Percentiles rank a stretch among this genome's conserved stretches.
These are phyloP conservation scores for Muschampia plurimacula DNA, from an alignment of 2,888 invertebrate genomes.

Conservation along the genomic window DNA sequence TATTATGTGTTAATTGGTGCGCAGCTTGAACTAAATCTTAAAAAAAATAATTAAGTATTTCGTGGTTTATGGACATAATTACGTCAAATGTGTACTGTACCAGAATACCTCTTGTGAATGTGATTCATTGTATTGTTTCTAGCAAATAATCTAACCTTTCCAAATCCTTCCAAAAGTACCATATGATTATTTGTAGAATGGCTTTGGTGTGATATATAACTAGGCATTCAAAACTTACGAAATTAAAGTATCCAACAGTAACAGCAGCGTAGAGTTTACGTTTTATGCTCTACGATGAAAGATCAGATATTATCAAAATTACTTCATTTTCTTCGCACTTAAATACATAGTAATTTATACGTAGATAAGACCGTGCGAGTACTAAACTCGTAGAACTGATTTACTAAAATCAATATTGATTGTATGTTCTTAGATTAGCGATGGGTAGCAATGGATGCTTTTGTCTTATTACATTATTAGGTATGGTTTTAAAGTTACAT, in stretches of 20 bases:
- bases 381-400: too few species aligned
- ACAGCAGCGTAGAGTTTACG: background rate
- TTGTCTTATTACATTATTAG: too few species aligned
- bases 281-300: background rate
- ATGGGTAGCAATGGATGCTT: too few species aligned
- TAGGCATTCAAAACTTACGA: too few species aligned
- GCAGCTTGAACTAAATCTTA: slow-evolving; percentile 12
- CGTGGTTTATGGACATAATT: background rate
- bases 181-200: background rate
- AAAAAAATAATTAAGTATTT: background rate
- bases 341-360: too few species aligned
- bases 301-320: background rate
- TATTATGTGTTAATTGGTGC: slow-evolving; percentile 9
- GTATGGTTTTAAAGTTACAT: too few species aligned
- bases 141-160: slow-evolving; percentile 7
- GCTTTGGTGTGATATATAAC: too few species aligned
- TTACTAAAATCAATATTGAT: background rate
- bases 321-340: background rate
- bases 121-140: slow-evolving; percentile 9
- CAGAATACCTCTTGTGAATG: slow-evolving; percentile 2
- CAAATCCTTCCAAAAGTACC: slow-evolving; percentile 9
- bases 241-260: background rate
- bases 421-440: too few species aligned
- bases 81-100: slow-evolving; percentile 13
- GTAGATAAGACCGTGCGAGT: too few species aligned